Evolutionary conservation across 2,888 invertebrate genomes (phyloP).

Genomic region (Glaucopsyche alexis): DNA sequence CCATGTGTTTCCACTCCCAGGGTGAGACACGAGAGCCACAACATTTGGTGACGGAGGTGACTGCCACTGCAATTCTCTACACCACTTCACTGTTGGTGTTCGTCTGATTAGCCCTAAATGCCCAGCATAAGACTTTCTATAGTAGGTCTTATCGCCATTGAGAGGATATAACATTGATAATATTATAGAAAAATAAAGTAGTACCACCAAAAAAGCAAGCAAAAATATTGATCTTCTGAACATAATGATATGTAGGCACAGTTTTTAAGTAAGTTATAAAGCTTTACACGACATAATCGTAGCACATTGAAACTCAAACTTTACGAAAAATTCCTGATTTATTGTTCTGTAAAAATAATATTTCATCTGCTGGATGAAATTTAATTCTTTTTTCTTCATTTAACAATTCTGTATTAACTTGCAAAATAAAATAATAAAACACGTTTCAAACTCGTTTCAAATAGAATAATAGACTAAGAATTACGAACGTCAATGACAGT

Average conservation of each 20-base stretch:
- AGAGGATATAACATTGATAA: slow-evolving; percentile 66
- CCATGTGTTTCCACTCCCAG: slow-evolving; percentile 94
- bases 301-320: background rate
- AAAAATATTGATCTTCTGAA: slow-evolving; percentile 64
- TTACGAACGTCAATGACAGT: too few species aligned
- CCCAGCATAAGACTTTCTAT: slow-evolving; percentile 54
- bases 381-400: too few species aligned
- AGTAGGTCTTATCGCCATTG: slow-evolving; percentile 53
- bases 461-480: too few species aligned
- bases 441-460: too few species aligned
- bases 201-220: slow-evolving; percentile 57
- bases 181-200: slow-evolving; percentile 68
- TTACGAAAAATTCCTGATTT: background rate
- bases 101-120: slow-evolving; percentile 53
- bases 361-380: too few species aligned
- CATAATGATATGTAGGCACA: slow-evolving; percentile 46
- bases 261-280: background rate
- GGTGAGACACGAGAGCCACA: slow-evolving; percentile 87
- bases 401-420: too few species aligned
- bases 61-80: slow-evolving; percentile 69
- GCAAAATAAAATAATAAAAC: too few species aligned
- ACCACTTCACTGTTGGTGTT: slow-evolving; percentile 71
- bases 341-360: background rate
- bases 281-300: background rate
- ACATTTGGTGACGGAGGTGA: slow-evolving; percentile 70